These are phyloP conservation scores for Drosophila sordidula DNA, from an alignment of 2,888 invertebrate species.

Conservation along the genomic window DNA sequence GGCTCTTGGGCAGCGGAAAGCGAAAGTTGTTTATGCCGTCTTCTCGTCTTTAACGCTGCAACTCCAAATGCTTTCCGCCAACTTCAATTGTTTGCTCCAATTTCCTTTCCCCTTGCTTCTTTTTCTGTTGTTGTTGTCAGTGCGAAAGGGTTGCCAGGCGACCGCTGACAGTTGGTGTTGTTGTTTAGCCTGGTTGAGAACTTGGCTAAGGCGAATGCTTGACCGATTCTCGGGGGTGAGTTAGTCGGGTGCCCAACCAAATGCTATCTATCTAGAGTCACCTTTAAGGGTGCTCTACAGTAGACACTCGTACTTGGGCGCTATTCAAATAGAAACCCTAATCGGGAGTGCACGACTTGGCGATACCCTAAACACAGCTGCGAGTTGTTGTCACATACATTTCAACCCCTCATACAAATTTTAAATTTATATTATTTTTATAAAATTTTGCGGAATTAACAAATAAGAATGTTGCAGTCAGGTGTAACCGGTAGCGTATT, in stretches of 20 bases:
- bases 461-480: no score
- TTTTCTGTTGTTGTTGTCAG: conserved; percentile 51
- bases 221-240: neutral
- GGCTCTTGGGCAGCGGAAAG: conserved; percentile 26
- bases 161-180: conserved; percentile 31
- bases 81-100: conserved; percentile 38
- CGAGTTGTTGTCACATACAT: no score
- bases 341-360: no score
- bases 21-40: conserved; percentile 49
- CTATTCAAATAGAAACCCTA: no score
- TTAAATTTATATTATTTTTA: no score
- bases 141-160: conserved; percentile 52
- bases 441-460: no score
- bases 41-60: conserved; percentile 21
- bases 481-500: no score
- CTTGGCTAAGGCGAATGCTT: neutral
- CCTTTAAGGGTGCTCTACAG: no score
- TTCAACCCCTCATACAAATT: no score
- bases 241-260: neutral
- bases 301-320: no score
- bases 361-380: no score
- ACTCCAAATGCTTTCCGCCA: conserved; percentile 5
- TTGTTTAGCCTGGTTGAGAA: conserved; percentile 3
- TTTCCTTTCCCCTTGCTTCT: conserved; percentile 22
- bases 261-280: neutral